These are phyloP conservation scores for Ariolimax columbianus DNA, from an alignment of 2,888 invertebrate genomes.

Conservation along the genomic window DNA sequence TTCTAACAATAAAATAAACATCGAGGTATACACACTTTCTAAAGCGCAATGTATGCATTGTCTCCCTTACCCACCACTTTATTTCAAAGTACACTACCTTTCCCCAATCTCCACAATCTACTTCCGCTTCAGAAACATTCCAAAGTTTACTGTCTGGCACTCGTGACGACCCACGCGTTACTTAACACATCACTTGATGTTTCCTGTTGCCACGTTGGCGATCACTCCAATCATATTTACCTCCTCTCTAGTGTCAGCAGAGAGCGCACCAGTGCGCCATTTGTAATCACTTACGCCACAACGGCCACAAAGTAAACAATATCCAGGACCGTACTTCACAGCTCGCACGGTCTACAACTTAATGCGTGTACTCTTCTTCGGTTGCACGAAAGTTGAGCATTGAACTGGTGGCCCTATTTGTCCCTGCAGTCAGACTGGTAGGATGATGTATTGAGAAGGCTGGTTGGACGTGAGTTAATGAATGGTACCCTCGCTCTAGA, in stretches of 20 bases:
- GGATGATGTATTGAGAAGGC: not conserved
- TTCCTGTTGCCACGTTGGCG: not conserved
- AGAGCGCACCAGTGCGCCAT: not conserved
- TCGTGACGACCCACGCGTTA: not conserved
- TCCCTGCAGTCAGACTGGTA: not conserved
- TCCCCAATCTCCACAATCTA: not conserved
- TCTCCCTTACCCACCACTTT: not conserved
- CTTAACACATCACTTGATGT: constrained; percentile 13
- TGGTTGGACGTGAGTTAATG: not conserved
- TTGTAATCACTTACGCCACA: constrained; percentile 25
- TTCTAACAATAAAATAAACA: too few relatives aligned
- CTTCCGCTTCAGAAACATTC: not conserved
- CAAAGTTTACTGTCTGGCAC: constrained; percentile 4
- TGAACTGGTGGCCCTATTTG: not conserved
- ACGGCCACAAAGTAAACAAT: constrained; percentile 14
- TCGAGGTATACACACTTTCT: too few relatives aligned
- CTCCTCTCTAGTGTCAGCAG: not conserved
- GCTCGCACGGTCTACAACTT: not conserved
- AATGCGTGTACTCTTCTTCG: not conserved
- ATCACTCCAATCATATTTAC: constrained; percentile 18
- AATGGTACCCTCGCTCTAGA: not conserved
- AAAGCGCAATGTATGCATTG: not conserved
- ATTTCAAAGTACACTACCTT: not conserved
- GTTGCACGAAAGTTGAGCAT: not conserved
- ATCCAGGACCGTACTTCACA: not conserved